Conservation (phyloP, 1,140 invertebrate species). For the Drosophila bifasciata region DNA sequence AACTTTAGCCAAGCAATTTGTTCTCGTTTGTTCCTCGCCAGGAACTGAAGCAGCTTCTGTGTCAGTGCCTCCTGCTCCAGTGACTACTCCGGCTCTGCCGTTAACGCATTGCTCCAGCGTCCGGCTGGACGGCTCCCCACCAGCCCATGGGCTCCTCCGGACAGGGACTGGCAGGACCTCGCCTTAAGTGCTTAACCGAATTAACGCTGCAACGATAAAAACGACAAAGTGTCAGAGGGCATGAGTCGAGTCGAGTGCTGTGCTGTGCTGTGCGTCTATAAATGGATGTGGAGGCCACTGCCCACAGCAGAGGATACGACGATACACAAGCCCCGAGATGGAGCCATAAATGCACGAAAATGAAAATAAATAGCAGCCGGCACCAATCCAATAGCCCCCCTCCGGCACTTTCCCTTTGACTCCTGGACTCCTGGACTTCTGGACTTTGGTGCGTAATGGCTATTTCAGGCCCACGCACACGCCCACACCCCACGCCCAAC, state of each 20-base stretch:
- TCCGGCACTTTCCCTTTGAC: slow-evolving; percentile 48
- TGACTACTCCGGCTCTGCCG: too few species aligned
- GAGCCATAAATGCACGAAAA: slow-evolving; percentile 80
- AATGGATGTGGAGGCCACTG: slow-evolving; percentile 7
- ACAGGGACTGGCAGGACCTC: neutral
- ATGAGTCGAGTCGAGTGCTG: slow-evolving; percentile 1
- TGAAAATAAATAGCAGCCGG: slow-evolving; percentile 81
- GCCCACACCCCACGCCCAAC: neutral
- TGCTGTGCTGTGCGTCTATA: neutral
- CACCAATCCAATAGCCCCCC: neutral
- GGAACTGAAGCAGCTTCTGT: slow-evolving; percentile 8
- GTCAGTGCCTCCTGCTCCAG: slow-evolving; percentile 15
- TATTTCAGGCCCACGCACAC: slow-evolving; percentile 55
- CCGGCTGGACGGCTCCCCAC: neutral
- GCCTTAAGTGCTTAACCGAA: slow-evolving; percentile 80
- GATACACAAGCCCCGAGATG: too few species aligned
- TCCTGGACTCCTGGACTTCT: slow-evolving; percentile 33
- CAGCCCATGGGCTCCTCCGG: slow-evolving; percentile 22
- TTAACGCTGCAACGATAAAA: slow-evolving; percentile 82
- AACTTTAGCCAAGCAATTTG: slow-evolving; percentile 46
- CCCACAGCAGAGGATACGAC: neutral
- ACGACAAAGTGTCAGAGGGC: slow-evolving; percentile 77
- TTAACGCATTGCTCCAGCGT: slow-evolving; percentile 13
- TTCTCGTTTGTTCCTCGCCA: slow-evolving; percentile 22
- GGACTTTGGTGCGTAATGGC: slow-evolving; percentile 78